Evolutionary conservation across 2,888 invertebrate species (phyloP).

Genomic region (Caenorhabditis sinica): DNA sequence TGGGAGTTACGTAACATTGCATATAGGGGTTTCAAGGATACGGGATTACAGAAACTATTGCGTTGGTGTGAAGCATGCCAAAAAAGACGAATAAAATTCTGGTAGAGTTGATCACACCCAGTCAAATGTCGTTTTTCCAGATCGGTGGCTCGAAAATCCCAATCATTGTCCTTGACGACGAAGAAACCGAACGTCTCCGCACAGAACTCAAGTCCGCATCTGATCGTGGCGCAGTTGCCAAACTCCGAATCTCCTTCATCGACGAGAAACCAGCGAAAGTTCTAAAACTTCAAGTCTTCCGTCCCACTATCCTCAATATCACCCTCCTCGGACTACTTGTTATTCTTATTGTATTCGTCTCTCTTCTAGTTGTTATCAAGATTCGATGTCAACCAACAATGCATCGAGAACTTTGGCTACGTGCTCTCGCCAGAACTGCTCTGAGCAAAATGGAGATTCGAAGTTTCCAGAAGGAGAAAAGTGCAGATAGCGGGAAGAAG

Average conservation of each 20-base stretch:
- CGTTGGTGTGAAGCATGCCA: too few species aligned
- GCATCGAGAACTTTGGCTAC: slow-evolving; percentile 75
- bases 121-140: slow-evolving; percentile 51
- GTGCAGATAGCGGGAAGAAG: slow-evolving; percentile 24
- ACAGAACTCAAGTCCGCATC: slow-evolving; percentile 57
- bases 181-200: slow-evolving; percentile 70
- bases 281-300: slow-evolving; percentile 75
- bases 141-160: slow-evolving; percentile 73
- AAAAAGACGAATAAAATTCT: background rate
- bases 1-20: background rate
- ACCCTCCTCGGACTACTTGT: slow-evolving; percentile 69
- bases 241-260: slow-evolving; percentile 62
- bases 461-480: slow-evolving; percentile 69
- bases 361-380: slow-evolving; percentile 75
- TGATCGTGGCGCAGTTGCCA: slow-evolving; percentile 59
- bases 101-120: background rate
- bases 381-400: slow-evolving; percentile 74
- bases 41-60: too few species aligned
- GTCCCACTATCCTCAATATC: slow-evolving; percentile 75
- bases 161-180: slow-evolving; percentile 75
- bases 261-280: slow-evolving; percentile 65
- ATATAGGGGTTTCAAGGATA: too few species aligned
- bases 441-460: slow-evolving; percentile 76
- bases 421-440: slow-evolving; percentile 74
- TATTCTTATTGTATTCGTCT: slow-evolving; percentile 73